Conservation (phyloP, 2,797 vertebrate genomes). For the Anas capensis region DNA sequence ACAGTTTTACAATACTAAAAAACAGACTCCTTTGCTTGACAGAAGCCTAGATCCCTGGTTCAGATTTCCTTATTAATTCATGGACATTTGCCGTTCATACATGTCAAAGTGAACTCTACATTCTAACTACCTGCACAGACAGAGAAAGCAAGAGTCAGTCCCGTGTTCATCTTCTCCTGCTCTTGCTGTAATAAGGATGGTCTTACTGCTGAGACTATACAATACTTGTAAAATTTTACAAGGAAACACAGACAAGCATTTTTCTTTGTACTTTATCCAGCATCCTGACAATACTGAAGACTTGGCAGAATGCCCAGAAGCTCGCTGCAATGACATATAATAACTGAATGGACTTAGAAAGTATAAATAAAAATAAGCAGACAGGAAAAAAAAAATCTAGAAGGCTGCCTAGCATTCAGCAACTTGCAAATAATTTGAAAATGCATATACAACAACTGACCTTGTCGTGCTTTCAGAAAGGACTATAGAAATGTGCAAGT, state of each 20-base stretch:
- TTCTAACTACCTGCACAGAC: not conserved
- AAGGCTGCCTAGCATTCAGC: not conserved
- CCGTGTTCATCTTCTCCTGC: not conserved
- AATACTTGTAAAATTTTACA: slow-evolving; percentile 11
- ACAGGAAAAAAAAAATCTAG: not conserved
- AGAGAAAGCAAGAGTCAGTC: not conserved
- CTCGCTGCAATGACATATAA: slow-evolving; percentile 41
- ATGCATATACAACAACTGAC: not conserved
- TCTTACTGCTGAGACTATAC: not conserved
- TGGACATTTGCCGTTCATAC: not conserved
- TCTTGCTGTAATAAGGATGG: not conserved
- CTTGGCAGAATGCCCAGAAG: slow-evolving; percentile 55
- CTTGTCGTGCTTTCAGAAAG: not conserved
- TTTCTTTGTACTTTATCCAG: slow-evolving; percentile 46
- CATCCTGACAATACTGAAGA: slow-evolving; percentile 35
- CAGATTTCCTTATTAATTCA: not conserved
- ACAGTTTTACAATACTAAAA: not conserved
- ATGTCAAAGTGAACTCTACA: not conserved
- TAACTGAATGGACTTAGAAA: slow-evolving; percentile 6
- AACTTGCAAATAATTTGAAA: slow-evolving; percentile 1
- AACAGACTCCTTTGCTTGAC: not conserved
- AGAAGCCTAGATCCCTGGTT: not conserved
- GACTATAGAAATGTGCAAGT: not conserved
- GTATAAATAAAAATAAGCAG: slow-evolving; percentile 21
- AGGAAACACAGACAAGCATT: not conserved